These are phyloP conservation scores for Parnassius smintheus DNA, from an alignment of 2,888 invertebrate genomes.

Conservation along the genomic window DNA sequence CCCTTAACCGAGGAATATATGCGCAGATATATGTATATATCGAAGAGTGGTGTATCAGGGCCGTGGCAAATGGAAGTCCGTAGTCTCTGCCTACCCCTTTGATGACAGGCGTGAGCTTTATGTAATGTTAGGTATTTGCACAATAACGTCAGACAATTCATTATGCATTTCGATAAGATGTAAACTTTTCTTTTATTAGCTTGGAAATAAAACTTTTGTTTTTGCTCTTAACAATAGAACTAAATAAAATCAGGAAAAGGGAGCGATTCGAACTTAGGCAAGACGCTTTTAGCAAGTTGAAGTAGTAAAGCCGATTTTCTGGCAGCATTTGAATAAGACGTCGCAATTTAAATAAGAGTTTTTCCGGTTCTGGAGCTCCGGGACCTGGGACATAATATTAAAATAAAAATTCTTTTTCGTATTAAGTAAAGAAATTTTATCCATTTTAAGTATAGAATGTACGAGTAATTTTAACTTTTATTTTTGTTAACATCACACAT, in stretches of 20 bases:
- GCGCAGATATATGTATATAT: too few relatives aligned
- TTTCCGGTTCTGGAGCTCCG: conserved; percentile 2
- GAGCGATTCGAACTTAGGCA: conserved; percentile 58
- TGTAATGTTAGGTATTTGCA: too few relatives aligned
- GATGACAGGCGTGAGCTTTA: too few relatives aligned
- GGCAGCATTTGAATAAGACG: conserved; percentile 71
- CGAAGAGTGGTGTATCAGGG: too few relatives aligned
- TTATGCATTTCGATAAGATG: conserved; percentile 2
- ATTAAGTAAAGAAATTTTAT: too few relatives aligned
- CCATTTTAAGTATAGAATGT: too few relatives aligned
- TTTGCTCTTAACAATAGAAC: conserved; percentile 27
- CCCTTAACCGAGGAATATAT: too few relatives aligned
- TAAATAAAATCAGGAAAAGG: conserved; percentile 40
- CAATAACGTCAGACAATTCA: background rate
- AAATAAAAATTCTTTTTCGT: background rate
- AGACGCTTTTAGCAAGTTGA: conserved; percentile 70
- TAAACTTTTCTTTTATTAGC: conserved; percentile 9
- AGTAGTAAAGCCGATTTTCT: conserved; percentile 70
- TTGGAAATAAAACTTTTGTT: conserved; percentile 31
- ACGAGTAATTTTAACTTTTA: too few relatives aligned
- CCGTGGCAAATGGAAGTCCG: too few relatives aligned
- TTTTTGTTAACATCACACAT: too few relatives aligned
- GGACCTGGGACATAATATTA: background rate
- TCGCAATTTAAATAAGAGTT: conserved; percentile 31
- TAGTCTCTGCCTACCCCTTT: too few relatives aligned